Percentiles rank a stretch among this genome's conserved stretches.
These are phyloP conservation scores for Halictus quadricinctus DNA, from an alignment of 2,888 invertebrate species.

Conservation along the genomic window DNA sequence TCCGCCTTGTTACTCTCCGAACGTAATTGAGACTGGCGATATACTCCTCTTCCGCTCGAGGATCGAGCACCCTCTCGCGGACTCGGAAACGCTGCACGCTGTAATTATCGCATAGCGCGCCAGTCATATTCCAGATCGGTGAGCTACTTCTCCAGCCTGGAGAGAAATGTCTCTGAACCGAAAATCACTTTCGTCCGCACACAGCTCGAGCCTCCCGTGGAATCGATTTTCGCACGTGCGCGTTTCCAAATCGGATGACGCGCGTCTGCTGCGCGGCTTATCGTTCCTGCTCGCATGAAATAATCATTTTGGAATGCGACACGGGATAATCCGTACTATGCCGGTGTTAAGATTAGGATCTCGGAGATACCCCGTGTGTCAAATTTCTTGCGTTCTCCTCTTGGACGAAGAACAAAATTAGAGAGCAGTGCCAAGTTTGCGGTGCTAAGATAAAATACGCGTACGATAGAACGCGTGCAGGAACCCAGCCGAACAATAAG, in stretches of 20 bases:
- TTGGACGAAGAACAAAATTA: background rate
- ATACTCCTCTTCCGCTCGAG: conserved; percentile 7
- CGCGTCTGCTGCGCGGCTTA: background rate
- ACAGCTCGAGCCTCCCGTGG: background rate
- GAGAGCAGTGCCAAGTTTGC: background rate
- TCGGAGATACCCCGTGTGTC: too few species aligned
- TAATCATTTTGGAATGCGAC: background rate
- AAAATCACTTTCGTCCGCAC: background rate
- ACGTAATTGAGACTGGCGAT: conserved; percentile 38
- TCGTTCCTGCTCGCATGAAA: background rate
- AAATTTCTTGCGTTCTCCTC: too few species aligned
- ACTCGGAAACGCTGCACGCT: background rate
- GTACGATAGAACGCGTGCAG: background rate
- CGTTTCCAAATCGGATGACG: background rate
- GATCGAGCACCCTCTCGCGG: conserved; percentile 10
- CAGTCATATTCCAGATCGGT: conserved; percentile 4
- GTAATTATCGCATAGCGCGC: conserved; percentile 36
- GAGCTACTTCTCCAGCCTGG: background rate
- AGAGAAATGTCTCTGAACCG: background rate
- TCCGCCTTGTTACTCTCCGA: conserved; percentile 22
- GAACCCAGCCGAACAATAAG: background rate
- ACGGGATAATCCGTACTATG: too few species aligned
- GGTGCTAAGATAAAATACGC: background rate
- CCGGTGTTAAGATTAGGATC: too few species aligned
- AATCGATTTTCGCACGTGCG: conserved; percentile 19